These are phyloP conservation scores for Euglossa dilemma DNA, from an alignment of 1,140 invertebrate genomes.

Conservation along the genomic window DNA sequence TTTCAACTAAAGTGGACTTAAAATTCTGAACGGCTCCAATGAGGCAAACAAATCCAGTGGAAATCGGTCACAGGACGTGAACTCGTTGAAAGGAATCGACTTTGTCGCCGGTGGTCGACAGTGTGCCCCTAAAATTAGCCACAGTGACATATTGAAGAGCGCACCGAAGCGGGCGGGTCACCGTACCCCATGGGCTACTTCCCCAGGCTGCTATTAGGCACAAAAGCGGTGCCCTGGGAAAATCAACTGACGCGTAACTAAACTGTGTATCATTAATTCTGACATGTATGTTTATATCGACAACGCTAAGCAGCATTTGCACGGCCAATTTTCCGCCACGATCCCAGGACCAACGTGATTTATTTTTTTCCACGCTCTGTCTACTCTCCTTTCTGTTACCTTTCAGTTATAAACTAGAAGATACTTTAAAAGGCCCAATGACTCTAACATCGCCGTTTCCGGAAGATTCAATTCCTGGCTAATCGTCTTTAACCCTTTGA, in stretches of 20 bases:
- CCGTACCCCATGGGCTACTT: constrained; percentile 20
- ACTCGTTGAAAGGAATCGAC: constrained; percentile 41
- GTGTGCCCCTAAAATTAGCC: constrained; percentile 80
- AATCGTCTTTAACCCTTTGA: too few species aligned
- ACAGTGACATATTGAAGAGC: constrained; percentile 80
- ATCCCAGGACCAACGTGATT: background rate
- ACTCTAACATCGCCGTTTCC: background rate
- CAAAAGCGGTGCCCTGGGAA: constrained; percentile 78
- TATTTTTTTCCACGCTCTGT: background rate
- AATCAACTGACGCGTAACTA: constrained; percentile 83
- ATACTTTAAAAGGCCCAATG: background rate
- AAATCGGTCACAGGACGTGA: constrained; percentile 14
- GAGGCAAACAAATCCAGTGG: background rate
- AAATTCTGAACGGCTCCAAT: background rate
- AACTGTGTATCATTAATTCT: constrained; percentile 82
- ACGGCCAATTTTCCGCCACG: constrained; percentile 73
- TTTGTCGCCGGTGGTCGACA: constrained; percentile 44
- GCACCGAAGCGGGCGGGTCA: constrained; percentile 8
- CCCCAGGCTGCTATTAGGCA: constrained; percentile 45
- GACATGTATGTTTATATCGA: constrained; percentile 80
- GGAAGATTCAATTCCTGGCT: too few species aligned
- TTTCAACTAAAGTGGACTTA: background rate
- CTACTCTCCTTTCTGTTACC: too few species aligned
- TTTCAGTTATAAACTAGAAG: background rate
- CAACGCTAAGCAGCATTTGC: constrained; percentile 65